Conservation (phyloP, 2,888 invertebrate species). For the Sussaba pulchella region DNA sequence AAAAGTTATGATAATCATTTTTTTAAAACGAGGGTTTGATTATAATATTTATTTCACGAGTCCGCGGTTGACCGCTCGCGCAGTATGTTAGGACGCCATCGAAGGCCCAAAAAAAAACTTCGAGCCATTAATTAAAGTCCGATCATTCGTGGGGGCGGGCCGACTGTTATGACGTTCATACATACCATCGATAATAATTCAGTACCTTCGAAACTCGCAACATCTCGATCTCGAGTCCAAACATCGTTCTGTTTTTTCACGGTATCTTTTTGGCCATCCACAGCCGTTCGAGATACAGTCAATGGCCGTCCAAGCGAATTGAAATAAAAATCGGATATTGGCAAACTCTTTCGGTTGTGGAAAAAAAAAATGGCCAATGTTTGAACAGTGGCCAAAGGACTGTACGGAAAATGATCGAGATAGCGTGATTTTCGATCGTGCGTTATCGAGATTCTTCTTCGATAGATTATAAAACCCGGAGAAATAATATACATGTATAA, state of each 20-base stretch:
- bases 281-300: not conserved
- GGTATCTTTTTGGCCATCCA: constrained; percentile 15
- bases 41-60: not conserved
- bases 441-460: constrained; percentile 68
- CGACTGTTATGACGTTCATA: constrained; percentile 19
- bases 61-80: too few species aligned
- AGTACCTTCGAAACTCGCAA: constrained; percentile 19
- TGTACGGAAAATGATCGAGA: constrained; percentile 4
- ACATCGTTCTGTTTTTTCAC: constrained; percentile 18
- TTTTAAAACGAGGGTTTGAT: constrained; percentile 21
- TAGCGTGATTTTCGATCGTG: constrained; percentile 75
- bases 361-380: not conserved
- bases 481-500: constrained; percentile 36
- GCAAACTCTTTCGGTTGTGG: too few species aligned
- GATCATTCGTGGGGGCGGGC: constrained; percentile 6
- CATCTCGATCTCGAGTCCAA: constrained; percentile 19
- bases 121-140: constrained; percentile 17
- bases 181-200: constrained; percentile 36
- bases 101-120: constrained; percentile 11
- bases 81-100: not conserved
- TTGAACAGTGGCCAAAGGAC: not conserved
- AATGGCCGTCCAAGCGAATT: not conserved
- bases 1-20: constrained; percentile 47
- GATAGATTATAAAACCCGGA: constrained; percentile 37
- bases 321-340: too few species aligned